These are phyloP conservation scores for Laspeyria flexula DNA, from an alignment of 2,888 invertebrate genomes.

Conservation along the genomic window DNA sequence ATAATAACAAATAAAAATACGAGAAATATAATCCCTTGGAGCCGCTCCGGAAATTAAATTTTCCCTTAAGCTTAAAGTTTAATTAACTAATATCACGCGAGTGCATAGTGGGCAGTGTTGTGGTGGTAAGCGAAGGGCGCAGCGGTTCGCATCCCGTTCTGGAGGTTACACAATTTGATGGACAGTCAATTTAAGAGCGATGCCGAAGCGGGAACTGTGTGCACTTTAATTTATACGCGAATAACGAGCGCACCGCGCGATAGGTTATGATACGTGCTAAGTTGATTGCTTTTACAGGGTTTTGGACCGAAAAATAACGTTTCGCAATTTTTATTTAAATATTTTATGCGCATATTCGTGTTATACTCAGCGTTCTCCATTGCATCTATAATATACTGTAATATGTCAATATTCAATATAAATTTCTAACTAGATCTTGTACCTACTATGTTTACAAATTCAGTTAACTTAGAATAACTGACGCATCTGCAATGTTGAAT, in stretches of 20 bases:
- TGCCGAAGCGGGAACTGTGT: constrained; percentile 32
- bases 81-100: constrained; percentile 79
- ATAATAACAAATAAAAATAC: constrained; percentile 62
- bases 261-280: constrained; percentile 2
- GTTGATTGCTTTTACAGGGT: constrained; percentile 2
- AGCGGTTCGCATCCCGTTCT: constrained; percentile 32
- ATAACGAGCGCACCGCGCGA: constrained; percentile 32
- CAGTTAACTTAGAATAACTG: background rate
- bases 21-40: constrained; percentile 65
- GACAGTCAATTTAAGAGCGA: constrained; percentile 68
- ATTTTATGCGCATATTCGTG: background rate
- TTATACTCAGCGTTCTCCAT: background rate
- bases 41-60: constrained; percentile 78
- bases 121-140: constrained; percentile 29
- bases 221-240: constrained; percentile 58
- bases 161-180: constrained; percentile 60
- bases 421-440: background rate
- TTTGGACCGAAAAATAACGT: constrained; percentile 1
- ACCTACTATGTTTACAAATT: background rate
- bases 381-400: background rate
- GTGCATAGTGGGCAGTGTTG: constrained; percentile 48
- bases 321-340: background rate
- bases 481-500: background rate
- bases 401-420: background rate
- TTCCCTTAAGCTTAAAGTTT: constrained; percentile 78